Evolutionary conservation across 2,888 invertebrate species (phyloP).

Genomic region (Cataglyphis cursor): DNA sequence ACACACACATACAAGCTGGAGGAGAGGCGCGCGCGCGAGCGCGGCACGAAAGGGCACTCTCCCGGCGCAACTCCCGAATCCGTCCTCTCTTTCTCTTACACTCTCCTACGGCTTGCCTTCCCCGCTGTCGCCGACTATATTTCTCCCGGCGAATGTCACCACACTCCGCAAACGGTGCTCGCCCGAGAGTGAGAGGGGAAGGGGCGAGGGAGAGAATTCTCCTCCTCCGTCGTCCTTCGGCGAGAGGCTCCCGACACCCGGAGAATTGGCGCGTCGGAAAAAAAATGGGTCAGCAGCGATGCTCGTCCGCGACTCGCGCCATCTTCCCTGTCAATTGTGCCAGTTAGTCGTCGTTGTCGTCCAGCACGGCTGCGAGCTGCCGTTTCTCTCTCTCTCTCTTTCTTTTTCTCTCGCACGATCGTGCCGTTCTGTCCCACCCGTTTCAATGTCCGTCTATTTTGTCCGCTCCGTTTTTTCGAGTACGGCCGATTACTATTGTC

Average conservation of each 20-base stretch:
- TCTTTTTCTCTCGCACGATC: conserved; percentile 23
- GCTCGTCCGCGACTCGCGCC: conserved; percentile 87
- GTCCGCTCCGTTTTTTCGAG: background rate
- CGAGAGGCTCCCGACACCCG: conserved; percentile 51
- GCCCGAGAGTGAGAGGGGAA: conserved; percentile 41
- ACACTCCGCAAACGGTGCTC: conserved; percentile 46
- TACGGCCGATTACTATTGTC: background rate
- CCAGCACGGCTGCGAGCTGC: conserved; percentile 46
- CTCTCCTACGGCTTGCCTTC: conserved; percentile 56
- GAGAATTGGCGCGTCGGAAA: conserved; percentile 75
- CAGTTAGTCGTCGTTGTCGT: conserved; percentile 66
- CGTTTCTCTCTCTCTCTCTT: conserved; percentile 37
- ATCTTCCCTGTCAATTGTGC: conserved; percentile 82
- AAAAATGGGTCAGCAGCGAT: conserved; percentile 86
- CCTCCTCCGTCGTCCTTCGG: conserved; percentile 40
- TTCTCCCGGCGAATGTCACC: conserved; percentile 36
- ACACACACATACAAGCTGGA: conserved; percentile 65
- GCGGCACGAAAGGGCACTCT: conserved; percentile 41
- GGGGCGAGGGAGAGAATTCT: conserved; percentile 29
- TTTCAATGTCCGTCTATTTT: background rate
- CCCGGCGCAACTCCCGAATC: conserved; percentile 43
- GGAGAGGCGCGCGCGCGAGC: conserved; percentile 52
- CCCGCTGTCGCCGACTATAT: conserved; percentile 46
- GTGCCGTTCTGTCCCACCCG: background rate
- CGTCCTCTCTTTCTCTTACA: conserved; percentile 48